Conservation (phyloP, 2,113 vertebrate genomes). For the Pleuronectes platessa region DNA sequence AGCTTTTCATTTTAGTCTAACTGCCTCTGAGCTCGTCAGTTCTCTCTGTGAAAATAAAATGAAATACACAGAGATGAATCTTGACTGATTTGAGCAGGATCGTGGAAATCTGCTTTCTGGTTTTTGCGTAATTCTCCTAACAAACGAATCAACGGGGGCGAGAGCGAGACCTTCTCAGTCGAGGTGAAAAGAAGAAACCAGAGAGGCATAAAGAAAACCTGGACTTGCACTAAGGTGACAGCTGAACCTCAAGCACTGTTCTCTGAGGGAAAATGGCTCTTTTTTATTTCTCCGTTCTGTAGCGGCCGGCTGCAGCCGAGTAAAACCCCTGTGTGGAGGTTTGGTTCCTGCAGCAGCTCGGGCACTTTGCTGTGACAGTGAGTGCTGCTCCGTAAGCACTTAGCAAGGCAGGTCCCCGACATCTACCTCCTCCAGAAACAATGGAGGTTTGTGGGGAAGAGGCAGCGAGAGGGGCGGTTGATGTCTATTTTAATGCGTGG, state of each 20-base stretch:
- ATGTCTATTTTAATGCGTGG: conserved; percentile 61
- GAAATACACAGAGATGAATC: no score
- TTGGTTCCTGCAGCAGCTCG: conserved; percentile 12
- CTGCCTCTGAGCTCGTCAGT: background rate
- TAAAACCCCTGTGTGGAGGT: conserved; percentile 20
- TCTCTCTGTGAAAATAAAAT: no score
- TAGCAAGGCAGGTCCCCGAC: conserved; percentile 59
- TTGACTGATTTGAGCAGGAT: no score
- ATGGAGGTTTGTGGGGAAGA: conserved; percentile 29
- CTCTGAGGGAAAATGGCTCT: background rate
- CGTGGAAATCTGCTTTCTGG: no score
- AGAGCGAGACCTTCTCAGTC: background rate
- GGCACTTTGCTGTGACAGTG: conserved; percentile 55
- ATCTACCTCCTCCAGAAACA: conserved; percentile 55
- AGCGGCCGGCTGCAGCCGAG: background rate
- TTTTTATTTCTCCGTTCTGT: background rate
- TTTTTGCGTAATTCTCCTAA: background rate
- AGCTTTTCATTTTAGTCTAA: background rate
- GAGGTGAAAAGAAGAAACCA: background rate
- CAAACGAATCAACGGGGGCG: background rate
- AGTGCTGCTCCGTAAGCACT: conserved; percentile 58
- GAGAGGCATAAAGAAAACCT: no score
- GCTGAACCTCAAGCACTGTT: background rate
- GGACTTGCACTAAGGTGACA: background rate
- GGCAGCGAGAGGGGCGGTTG: conserved; percentile 35